Base-by-base conservation (phyloP, 2,888 invertebrate genomes). In the Elmis aenea region DNA sequence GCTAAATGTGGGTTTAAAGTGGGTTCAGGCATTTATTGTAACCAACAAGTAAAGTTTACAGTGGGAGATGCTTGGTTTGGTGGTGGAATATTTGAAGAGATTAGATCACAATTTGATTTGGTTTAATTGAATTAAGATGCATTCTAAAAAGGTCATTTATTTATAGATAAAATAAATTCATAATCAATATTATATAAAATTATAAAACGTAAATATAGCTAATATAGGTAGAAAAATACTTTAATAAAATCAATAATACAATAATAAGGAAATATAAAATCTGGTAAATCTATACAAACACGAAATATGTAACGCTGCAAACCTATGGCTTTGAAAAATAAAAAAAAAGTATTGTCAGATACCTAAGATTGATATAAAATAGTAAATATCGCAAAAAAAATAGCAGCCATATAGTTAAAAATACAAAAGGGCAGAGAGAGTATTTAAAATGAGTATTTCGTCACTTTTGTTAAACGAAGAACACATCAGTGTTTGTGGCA, bases 141-240 rank as follows among this genome's bases (percentile, higher is more conserved):
- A 18, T 18, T 18, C 8, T 5, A 18, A 18, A 18, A 18, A 18
- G 5, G 8, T 50, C 46, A 48, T 61, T 61, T 61, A 61, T 61
- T 57, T 57, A 55, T 61, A 59, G 27, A 31, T 40, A 42, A 42
- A 24, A 59, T 59, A 59, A 58, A 48, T 58, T 58, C 51, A 61
- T 59, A 62, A 61, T 62, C 59, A 62, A 58, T 54, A 62, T 57
- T 61, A 61, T 62, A 63, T 63, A 64, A 64, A 66, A 63, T 64
- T 64, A 63, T 63, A 66, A 64, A 66, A 64, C 62, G 64, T 62
- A 62, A 61, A 63, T 62, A 64, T 61, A 63, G 62, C 56, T 55
- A 59, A 48, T 54, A 59, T 63, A 64, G 54, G 57, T 61, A 60
- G 58, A 59, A 62, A 62, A 64, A 62, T 65, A 63, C 59, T 62